phyloP scores from a whole-genome alignment of 1,140 invertebrate species.

The Meteorus sp. region DNA sequence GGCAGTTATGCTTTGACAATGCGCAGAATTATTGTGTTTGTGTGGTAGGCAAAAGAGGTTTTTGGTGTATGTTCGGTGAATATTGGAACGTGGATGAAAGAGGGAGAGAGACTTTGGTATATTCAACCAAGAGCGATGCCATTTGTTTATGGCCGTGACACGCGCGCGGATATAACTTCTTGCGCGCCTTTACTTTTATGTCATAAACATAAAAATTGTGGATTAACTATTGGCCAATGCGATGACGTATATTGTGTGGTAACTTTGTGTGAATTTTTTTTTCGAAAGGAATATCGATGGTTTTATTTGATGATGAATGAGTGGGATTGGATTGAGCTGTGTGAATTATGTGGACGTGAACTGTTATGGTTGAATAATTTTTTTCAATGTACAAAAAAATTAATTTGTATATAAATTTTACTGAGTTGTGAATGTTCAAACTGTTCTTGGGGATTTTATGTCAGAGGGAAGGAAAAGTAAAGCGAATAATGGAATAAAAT shows the following conservation, averaged over 20 bases:
- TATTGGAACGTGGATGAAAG: not conserved
- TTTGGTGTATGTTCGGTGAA: not conserved
- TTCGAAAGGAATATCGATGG: too few relatives aligned
- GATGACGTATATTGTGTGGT: constrained; percentile 13
- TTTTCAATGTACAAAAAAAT: too few relatives aligned
- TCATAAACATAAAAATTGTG: constrained; percentile 26
- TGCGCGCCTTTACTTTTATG: constrained; percentile 25
- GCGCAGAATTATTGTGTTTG: constrained; percentile 45
- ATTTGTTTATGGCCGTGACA: constrained; percentile 30
- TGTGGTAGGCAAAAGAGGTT: constrained; percentile 8
- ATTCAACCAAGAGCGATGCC: too few relatives aligned
- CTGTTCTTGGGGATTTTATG: too few relatives aligned
- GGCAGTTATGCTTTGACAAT: constrained; percentile 43
- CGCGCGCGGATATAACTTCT: constrained; percentile 28
- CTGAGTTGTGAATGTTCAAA: too few relatives aligned
- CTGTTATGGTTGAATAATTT: too few relatives aligned
- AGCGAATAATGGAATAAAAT: too few relatives aligned
- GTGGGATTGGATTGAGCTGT: too few relatives aligned
- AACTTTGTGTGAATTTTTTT: not conserved
- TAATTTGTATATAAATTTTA: too few relatives aligned
- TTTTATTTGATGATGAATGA: too few relatives aligned
- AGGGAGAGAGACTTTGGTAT: not conserved
- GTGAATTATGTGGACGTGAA: too few relatives aligned
- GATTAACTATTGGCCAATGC: constrained; percentile 23
- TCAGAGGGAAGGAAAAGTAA: too few relatives aligned